Evolutionary conservation across 2,797 vertebrate species (phyloP).

Genomic region (Harpagifer antarcticus): DNA sequence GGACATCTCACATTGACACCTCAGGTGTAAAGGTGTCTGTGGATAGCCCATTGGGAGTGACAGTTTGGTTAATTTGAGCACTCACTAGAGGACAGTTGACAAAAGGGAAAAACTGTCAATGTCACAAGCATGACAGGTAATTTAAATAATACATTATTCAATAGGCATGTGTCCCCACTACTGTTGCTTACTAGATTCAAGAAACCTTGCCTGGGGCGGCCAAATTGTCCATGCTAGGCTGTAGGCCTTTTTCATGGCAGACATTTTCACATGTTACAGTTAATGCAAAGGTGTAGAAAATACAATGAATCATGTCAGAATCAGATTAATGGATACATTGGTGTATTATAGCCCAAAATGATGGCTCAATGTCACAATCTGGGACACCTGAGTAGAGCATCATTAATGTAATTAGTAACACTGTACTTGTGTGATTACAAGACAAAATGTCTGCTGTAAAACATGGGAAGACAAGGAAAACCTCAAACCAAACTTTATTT

Average conservation of each 20-base stretch:
- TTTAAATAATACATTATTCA: slow-evolving; percentile 27
- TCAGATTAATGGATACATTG: background rate
- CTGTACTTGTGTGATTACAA: too few relatives aligned
- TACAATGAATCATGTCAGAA: background rate
- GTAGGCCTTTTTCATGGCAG: background rate
- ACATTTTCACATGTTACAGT: background rate
- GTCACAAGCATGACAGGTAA: slow-evolving; percentile 6
- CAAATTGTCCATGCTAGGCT: background rate
- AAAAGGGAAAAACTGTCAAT: slow-evolving; percentile 2
- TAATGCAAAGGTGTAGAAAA: background rate
- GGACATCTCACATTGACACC: slow-evolving; percentile 28
- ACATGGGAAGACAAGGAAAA: background rate
- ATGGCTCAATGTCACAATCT: background rate
- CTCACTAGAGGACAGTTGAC: slow-evolving; percentile 15
- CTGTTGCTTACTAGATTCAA: background rate
- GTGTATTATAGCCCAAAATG: background rate
- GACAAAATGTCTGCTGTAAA: background rate
- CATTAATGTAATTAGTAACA: background rate
- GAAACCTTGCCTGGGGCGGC: background rate
- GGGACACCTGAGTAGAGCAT: background rate
- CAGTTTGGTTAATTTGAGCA: slow-evolving; percentile 24
- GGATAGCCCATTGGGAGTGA: slow-evolving; percentile 10
- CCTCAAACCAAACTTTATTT: background rate
- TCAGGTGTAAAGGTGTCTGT: slow-evolving; percentile 42
- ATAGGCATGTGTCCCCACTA: background rate